These are phyloP conservation scores for Lucifuga dentata DNA, from an alignment of 2,113 vertebrate genomes.

Conservation along the genomic window DNA sequence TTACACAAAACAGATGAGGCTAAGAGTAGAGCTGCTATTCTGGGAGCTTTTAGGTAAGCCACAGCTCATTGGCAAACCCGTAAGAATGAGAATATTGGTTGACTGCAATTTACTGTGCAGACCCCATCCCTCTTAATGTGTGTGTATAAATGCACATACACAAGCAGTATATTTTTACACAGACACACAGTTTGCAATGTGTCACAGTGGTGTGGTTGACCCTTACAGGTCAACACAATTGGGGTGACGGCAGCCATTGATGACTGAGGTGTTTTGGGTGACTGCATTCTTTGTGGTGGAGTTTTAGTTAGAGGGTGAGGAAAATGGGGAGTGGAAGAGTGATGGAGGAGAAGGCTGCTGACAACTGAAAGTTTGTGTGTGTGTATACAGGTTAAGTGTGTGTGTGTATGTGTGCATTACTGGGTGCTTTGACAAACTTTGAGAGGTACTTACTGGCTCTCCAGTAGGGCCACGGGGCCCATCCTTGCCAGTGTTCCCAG, in stretches of 20 bases:
- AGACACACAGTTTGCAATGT: constrained; percentile 25
- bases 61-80: constrained; percentile 55
- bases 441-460: constrained; percentile 84
- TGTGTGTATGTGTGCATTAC: constrained; percentile 1
- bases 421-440: not conserved
- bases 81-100: constrained; percentile 56
- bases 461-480: constrained; percentile 90
- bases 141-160: constrained; percentile 26
- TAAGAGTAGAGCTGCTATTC: constrained; percentile 67
- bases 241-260: constrained; percentile 22
- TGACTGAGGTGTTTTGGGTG: constrained; percentile 42
- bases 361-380: not conserved
- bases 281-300: constrained; percentile 32
- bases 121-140: constrained; percentile 29
- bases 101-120: constrained; percentile 39
- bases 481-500: constrained; percentile 94
- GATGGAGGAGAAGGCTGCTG: constrained; percentile 12
- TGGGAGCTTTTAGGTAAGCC: constrained; percentile 70
- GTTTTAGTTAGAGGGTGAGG: constrained; percentile 15
- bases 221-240: constrained; percentile 15
- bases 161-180: constrained; percentile 5
- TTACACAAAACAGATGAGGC: constrained; percentile 82
- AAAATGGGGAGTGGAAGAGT: not conserved
- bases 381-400: too few species aligned
- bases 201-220: constrained; percentile 23